These are phyloP conservation scores for Drosophila austrosaltans DNA, from an alignment of 2,888 invertebrate species.

Conservation along the genomic window DNA sequence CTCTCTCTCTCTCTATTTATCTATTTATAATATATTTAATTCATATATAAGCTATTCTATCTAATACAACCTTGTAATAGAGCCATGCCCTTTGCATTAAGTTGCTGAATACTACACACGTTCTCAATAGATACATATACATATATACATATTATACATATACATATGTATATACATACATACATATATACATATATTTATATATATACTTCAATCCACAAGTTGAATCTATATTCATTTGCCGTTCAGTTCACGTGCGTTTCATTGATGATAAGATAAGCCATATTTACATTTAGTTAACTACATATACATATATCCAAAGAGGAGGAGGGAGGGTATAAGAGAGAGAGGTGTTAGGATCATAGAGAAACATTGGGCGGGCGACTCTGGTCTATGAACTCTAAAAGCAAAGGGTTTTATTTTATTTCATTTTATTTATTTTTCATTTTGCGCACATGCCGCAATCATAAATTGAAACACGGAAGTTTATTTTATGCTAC, in stretches of 20 bases:
- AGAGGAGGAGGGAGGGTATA: background rate
- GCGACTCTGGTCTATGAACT: constrained; percentile 52
- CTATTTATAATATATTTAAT: too few species aligned
- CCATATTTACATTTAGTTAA: background rate
- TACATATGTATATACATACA: constrained; percentile 2
- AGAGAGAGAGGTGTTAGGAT: constrained; percentile 2
- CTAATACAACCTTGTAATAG: constrained; percentile 8
- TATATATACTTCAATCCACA: background rate
- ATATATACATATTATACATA: background rate
- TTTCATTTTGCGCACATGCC: constrained; percentile 31
- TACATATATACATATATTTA: background rate
- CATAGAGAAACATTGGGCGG: background rate
- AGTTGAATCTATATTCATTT: constrained; percentile 24
- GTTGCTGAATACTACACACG: background rate
- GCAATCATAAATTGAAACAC: constrained; percentile 35
- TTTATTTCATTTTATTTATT: constrained; percentile 5
- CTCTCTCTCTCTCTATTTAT: too few species aligned
- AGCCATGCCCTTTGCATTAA: constrained; percentile 2
- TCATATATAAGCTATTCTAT: background rate
- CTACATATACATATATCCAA: too few species aligned
- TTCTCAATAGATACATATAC: background rate
- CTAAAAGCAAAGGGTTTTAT: constrained; percentile 56
- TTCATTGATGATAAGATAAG: constrained; percentile 72
- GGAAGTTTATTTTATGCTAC: constrained; percentile 29
- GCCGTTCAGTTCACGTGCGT: constrained; percentile 66